Percentiles rank a stretch among this genome's conserved stretches.
Conservation (phyloP, 2,888 invertebrate genomes). For the Invenusta paracnida region DNA sequence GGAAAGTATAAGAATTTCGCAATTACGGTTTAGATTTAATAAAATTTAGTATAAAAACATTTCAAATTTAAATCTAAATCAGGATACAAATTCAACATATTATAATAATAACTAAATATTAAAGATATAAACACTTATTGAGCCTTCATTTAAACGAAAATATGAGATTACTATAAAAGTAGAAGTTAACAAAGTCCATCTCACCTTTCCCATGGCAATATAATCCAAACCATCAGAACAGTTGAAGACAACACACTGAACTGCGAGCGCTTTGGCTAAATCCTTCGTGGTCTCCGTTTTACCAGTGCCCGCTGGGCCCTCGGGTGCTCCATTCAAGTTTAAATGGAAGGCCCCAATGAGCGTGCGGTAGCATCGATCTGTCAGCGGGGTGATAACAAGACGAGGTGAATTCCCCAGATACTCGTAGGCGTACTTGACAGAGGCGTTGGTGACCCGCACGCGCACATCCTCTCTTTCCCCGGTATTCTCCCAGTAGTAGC, state of each 20-base stretch:
- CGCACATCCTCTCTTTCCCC: slow-evolving; percentile 63
- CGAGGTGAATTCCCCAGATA: slow-evolving; percentile 74
- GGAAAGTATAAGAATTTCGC: no score
- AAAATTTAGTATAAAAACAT: no score
- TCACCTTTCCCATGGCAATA: slow-evolving; percentile 84
- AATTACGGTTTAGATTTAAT: no score
- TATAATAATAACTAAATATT: no score
- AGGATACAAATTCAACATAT: no score
- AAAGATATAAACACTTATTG: no score
- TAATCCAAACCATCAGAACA: slow-evolving; percentile 91
- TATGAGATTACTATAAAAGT: no score
- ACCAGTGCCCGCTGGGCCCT: slow-evolving; percentile 80
- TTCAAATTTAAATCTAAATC: no score
- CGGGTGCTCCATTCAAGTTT: slow-evolving; percentile 76
- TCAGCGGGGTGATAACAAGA: slow-evolving; percentile 84
- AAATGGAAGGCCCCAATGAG: slow-evolving; percentile 82
- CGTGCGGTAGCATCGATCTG: slow-evolving; percentile 85
- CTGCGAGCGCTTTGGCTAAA: slow-evolving; percentile 81
- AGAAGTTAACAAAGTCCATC: no score
- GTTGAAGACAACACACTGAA: slow-evolving; percentile 90
- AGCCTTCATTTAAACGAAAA: no score
- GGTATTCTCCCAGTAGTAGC: slow-evolving; percentile 72
- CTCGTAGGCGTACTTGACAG: slow-evolving; percentile 82
- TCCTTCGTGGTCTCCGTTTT: slow-evolving; percentile 88
- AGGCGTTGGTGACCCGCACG: slow-evolving; percentile 57